These are phyloP conservation scores for Megaleporinus macrocephalus DNA, from an alignment of 2,113 vertebrate species.

Conservation along the genomic window DNA sequence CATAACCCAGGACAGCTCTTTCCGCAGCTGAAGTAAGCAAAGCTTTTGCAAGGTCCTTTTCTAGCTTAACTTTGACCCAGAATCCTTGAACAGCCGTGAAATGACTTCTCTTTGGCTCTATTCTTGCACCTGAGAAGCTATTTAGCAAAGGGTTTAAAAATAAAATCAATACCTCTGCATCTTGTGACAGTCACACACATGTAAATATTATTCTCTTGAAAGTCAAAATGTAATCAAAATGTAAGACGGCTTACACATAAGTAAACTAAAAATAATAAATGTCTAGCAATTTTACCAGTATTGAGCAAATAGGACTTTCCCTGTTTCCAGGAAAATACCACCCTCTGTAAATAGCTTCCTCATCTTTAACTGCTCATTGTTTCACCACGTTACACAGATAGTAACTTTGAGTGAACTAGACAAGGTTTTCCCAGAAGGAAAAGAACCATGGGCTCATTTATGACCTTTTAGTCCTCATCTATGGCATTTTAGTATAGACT, in stretches of 20 bases:
- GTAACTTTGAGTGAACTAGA: background rate
- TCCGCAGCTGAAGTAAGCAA: background rate
- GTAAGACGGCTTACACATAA: too few species aligned
- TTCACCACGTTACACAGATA: background rate
- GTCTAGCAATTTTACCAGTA: background rate
- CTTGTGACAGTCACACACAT: background rate
- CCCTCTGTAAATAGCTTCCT: constrained; percentile 15
- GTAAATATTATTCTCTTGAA: too few species aligned
- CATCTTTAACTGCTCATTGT: background rate
- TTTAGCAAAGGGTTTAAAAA: background rate
- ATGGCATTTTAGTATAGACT: background rate
- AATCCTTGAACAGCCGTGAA: background rate
- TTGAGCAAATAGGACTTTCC: background rate
- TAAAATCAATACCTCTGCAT: background rate
- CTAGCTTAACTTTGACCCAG: background rate
- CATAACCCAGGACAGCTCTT: constrained; percentile 5
- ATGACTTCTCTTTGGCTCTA: background rate
- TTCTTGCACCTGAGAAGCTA: background rate
- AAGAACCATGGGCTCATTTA: background rate
- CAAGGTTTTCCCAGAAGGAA: background rate
- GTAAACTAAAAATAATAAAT: background rate
- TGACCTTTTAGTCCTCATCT: background rate
- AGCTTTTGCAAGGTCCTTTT: background rate
- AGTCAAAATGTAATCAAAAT: background rate
- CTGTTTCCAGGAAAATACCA: background rate